Evolutionary conservation across 2,797 vertebrate species (phyloP).

Genomic region (Pachyuromys duprasi): DNA sequence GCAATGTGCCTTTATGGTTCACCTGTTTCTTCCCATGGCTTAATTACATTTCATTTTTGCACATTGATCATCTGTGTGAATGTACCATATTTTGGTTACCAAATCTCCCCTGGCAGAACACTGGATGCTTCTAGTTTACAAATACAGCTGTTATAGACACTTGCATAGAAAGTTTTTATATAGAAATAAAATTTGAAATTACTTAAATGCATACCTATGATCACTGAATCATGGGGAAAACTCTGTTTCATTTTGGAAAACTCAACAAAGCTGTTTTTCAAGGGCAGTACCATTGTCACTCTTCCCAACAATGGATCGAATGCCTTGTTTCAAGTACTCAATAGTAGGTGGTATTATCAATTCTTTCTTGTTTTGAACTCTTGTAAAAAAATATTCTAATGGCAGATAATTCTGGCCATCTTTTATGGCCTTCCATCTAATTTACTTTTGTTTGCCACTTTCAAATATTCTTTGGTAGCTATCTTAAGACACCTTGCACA

Average conservation of each 20-base stretch:
- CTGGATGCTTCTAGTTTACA: neutral
- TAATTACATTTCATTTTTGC: neutral
- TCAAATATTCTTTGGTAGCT: neutral
- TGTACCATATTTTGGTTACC: neutral
- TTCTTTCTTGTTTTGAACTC: neutral
- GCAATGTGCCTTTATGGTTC: neutral
- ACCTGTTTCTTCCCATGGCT: neutral
- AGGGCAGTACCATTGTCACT: neutral
- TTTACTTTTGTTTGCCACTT: neutral
- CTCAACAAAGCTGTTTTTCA: neutral
- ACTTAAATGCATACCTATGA: neutral
- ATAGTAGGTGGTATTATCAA: neutral
- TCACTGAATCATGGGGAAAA: neutral
- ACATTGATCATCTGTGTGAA: neutral
- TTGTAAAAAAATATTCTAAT: neutral
- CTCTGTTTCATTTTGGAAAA: neutral
- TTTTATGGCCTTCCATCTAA: neutral
- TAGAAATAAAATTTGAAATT: slow-evolving; percentile 8
- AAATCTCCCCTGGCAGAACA: neutral
- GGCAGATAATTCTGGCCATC: neutral
- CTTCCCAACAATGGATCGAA: neutral
- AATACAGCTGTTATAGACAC: neutral
- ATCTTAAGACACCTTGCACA: neutral
- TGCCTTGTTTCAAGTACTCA: neutral
- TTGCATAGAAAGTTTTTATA: neutral